A percentile compares a stretch with the other conserved stretches of the same genome.
Evolutionary conservation across 2,888 invertebrate genomes (phyloP).

Genomic region (Cheiracanthium punctorium): DNA sequence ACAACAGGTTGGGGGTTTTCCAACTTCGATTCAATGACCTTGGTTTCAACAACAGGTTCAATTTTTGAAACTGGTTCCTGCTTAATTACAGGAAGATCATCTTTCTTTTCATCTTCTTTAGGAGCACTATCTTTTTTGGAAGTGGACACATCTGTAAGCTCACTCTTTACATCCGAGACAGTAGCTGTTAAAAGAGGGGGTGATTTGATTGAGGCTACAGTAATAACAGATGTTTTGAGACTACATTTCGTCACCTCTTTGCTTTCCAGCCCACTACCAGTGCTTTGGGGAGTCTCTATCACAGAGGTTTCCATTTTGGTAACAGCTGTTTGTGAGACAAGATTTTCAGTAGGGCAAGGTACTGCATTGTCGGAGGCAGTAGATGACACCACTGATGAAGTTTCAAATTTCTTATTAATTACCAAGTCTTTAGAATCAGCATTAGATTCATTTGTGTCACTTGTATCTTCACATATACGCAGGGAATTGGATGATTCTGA

Average conservation of each 20-base stretch:
- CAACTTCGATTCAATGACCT: neutral
- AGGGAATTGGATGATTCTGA: slow-evolving; percentile 59
- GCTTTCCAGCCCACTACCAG: neutral
- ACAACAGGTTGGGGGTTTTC: neutral
- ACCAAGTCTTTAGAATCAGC: slow-evolving; percentile 36
- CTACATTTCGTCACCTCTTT: slow-evolving; percentile 14
- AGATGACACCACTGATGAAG: slow-evolving; percentile 66
- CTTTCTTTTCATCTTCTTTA: neutral
- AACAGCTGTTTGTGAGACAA: neutral
- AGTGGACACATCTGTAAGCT: neutral
- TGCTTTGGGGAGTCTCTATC: neutral
- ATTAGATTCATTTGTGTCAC: slow-evolving; percentile 61
- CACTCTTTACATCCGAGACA: neutral
- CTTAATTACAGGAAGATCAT: neutral
- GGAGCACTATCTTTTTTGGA: neutral
- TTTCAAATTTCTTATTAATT: slow-evolving; percentile 19
- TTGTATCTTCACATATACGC: slow-evolving; percentile 45
- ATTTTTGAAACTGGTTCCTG: neutral
- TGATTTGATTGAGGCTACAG: neutral
- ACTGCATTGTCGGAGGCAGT: neutral
- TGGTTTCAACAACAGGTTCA: neutral
- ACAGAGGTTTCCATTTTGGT: neutral
- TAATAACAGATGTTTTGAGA: slow-evolving; percentile 42
- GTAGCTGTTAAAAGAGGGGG: neutral
- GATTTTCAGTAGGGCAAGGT: neutral